phyloP scores from a whole-genome alignment of 2,113 vertebrate species.

The Siniperca chuatsi region DNA sequence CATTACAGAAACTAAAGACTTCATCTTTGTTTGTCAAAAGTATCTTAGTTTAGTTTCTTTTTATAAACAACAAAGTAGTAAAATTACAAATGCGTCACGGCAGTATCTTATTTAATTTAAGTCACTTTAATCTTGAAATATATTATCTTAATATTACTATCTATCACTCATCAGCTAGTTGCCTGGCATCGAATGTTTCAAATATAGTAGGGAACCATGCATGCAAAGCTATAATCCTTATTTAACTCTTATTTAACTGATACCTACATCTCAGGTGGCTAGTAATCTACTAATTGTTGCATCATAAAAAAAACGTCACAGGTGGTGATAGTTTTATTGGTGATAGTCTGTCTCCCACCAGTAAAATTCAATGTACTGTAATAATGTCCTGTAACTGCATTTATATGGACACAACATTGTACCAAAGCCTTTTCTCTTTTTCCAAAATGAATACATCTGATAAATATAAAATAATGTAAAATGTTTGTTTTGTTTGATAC shows the following conservation, averaged over 20 bases:
- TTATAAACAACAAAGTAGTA: neutral
- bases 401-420: neutral
- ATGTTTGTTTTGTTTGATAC: neutral
- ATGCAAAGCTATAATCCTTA: neutral
- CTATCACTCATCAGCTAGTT: neutral
- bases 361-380: neutral
- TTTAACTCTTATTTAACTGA: neutral
- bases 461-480: neutral
- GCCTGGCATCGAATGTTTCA: neutral
- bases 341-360: neutral
- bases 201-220: conserved; percentile 3
- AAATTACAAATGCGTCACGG: neutral
- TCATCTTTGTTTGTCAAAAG: neutral
- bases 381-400: neutral
- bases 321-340: neutral
- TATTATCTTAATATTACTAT: no score
- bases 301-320: neutral
- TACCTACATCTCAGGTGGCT: neutral
- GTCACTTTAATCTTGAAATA: neutral
- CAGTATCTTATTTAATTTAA: neutral
- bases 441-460: neutral
- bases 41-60: neutral
- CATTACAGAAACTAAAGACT: neutral
- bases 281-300: conserved; percentile 10
- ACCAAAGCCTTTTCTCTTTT: neutral